A percentile compares a stretch with the other conserved stretches of the same genome.
Evolutionary conservation across 2,113 vertebrate genomes (phyloP).

Genomic region (Periophthalmodon schlosseri): DNA sequence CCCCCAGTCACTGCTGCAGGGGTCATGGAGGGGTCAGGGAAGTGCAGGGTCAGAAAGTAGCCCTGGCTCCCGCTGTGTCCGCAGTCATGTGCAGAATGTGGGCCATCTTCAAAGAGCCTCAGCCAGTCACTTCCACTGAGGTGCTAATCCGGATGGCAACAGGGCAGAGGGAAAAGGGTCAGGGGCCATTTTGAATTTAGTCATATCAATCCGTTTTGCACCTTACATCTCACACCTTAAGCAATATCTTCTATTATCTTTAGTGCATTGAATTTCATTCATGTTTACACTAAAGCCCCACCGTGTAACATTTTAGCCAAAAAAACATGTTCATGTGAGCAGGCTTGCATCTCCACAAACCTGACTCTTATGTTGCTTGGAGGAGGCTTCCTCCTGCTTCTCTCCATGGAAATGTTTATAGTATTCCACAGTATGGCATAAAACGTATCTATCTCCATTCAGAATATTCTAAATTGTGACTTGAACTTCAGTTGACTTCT

Average conservation of each 20-base stretch:
- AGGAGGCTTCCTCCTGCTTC: too few species aligned
- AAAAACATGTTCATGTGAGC: too few species aligned
- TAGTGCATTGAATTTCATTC: not conserved
- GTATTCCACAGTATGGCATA: too few species aligned
- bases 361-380: too few species aligned
- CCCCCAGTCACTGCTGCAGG: conserved; percentile 29
- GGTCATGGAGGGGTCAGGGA: conserved; percentile 59
- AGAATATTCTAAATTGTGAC: too few species aligned
- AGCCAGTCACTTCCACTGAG: conserved; percentile 34
- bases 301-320: too few species aligned
- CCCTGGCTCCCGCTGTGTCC: conserved; percentile 64
- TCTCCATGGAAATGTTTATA: too few species aligned
- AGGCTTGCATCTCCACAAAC: too few species aligned
- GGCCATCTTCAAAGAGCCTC: conserved; percentile 71
- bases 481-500: too few species aligned
- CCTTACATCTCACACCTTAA: not conserved
- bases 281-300: too few species aligned
- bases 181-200: not conserved
- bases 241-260: not conserved
- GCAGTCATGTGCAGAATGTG: conserved; percentile 74
- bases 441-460: too few species aligned
- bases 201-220: not conserved
- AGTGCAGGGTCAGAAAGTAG: conserved; percentile 65
- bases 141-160: conserved; percentile 17
- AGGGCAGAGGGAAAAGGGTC: conserved; percentile 9